Conservation (phyloP, 2,113 vertebrate species). For the Pituophis catenifer region DNA sequence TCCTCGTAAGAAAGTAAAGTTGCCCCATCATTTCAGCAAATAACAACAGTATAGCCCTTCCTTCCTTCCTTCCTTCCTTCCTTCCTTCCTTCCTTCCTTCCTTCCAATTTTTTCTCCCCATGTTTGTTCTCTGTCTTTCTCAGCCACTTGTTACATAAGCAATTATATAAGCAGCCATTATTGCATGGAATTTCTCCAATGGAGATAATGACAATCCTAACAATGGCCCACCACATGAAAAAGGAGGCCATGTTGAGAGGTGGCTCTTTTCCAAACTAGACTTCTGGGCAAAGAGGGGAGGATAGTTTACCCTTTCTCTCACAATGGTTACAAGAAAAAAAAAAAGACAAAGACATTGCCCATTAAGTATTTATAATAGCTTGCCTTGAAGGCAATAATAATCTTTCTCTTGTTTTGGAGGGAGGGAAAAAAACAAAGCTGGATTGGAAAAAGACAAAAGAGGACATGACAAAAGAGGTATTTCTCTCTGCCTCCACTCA, state of each 20-base stretch:
- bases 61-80: neutral
- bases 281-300: constrained; percentile 48
- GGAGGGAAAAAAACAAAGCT: neutral
- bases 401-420: constrained; percentile 17
- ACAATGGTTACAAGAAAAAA: constrained; percentile 28
- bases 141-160: constrained; percentile 8
- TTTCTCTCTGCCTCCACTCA: neutral
- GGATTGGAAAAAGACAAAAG: neutral
- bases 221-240: constrained; percentile 41
- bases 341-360: constrained; percentile 38
- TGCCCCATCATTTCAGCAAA: constrained; percentile 25
- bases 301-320: constrained; percentile 57
- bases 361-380: constrained; percentile 16
- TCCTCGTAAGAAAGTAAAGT: constrained; percentile 3
- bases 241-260: constrained; percentile 37
- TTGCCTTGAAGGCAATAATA: constrained; percentile 45
- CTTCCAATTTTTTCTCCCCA: constrained; percentile 1
- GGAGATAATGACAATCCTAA: constrained; percentile 47
- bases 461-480: neutral
- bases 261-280: constrained; percentile 42
- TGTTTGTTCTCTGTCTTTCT: neutral
- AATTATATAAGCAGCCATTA: constrained; percentile 48
- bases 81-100: neutral
- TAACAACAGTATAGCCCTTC: neutral
- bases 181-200: constrained; percentile 42